These are phyloP conservation scores for Varanus salvator DNA, from an alignment of 2,113 vertebrate species.

Conservation along the genomic window DNA sequence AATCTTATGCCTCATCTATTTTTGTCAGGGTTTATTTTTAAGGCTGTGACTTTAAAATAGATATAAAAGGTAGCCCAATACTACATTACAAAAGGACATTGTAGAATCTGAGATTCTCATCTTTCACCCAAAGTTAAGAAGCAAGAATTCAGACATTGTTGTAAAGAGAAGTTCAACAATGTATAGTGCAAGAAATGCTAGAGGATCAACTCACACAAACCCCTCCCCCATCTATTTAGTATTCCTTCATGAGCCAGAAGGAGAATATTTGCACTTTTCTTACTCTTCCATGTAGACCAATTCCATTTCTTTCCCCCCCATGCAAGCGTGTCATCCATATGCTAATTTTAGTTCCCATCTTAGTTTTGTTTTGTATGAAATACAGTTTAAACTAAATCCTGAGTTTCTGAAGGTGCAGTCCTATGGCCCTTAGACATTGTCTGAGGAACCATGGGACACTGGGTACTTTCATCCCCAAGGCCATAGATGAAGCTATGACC, in stretches of 20 bases:
- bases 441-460: no score
- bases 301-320: neutral
- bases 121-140: neutral
- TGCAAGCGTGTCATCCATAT: neutral
- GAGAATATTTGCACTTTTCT: neutral
- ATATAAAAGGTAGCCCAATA: neutral
- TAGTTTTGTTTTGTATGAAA: neutral
- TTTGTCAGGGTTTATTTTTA: constrained; percentile 2
- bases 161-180: neutral
- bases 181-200: neutral
- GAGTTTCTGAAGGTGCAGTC: no score
- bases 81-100: neutral
- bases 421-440: no score
- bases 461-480: no score
- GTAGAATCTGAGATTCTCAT: neutral
- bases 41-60: neutral
- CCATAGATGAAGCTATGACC: no score
- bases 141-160: neutral
- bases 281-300: neutral
- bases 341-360: neutral
- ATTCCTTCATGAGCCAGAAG: neutral
- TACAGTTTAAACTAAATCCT: neutral
- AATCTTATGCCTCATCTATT: neutral
- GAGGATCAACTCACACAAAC: neutral
- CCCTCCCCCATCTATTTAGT: neutral